Evolutionary conservation across 2,797 vertebrate genomes (phyloP), one percentile per base, ranked within the genome.

Genomic region (Gymnocypris eckloni): DNA sequence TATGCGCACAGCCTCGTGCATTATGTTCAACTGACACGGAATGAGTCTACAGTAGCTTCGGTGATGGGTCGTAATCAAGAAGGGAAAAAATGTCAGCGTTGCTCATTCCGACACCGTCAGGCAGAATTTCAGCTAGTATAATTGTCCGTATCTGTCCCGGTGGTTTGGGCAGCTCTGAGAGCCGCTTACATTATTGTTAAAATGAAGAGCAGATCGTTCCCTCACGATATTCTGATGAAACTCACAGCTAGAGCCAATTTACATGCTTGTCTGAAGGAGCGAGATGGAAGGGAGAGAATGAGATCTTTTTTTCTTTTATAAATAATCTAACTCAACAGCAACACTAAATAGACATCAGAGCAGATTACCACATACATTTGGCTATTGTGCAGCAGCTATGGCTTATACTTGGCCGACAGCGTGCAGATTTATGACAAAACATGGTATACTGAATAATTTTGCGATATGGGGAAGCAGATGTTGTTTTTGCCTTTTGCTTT

Each of bases 141-240:
- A 79, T 85, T 11, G 48, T 71, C 39, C 18, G 4, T 84, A 59
- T 84, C 75, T 71, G 75, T 79, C 50, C 66, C 6, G 2, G 37
- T 28, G 25, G 54, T n/a, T 71, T 48, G 52, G 76, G 66, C 66
- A 37, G 66, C 52, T 79, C 50, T 79, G 66, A 79, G 50, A 48
- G 41, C 41, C 4, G 66, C 66, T 71, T 71, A 79, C 76, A 79
- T 85, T 79, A 85, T 61, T 85, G 76, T 41, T 72, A 16, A 85
- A 85, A 85, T 79, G 52, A 85, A 79, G 66, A 85, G 52, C 83
- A 71, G 76, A 71, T 79, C 67, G 2, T 37, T 70, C 39, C 41
- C 76, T 71, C 52, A 59, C 41, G 12, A 85, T 79, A 79, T 79
- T 85, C 76, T 79, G 83, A 85, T 85, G 76, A 79, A 87, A 83